Evolutionary conservation across 1,140 invertebrate species (phyloP), one percentile per base, ranked within the genome.

Genomic region (Coboldia fuscipes): DNA sequence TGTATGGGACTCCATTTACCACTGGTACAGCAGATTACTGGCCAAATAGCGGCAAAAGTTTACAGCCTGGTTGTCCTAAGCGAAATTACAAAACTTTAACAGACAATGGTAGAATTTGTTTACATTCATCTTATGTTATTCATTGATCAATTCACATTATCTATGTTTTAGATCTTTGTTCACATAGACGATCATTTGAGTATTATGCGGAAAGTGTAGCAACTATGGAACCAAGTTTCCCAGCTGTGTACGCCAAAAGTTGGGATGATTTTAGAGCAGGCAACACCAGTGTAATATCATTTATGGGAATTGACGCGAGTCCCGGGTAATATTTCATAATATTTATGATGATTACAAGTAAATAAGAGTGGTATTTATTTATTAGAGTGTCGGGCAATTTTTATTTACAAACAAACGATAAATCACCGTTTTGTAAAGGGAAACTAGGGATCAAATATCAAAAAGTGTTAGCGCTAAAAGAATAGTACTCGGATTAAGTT

Each of bases 1-100:
- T 60, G 0, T 70, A 68, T 37, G 66, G 66, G 0, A 61, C 62
- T 1, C 61, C 62, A 0, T 55, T 59, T 1, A 41, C 54, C 15
- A 68, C 65, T 0, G 68, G 68, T 2, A 66, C 63, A 0, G 66
- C 55, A 2, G 68, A 72, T 41, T 71, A 71, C 47, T 70, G 64
- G 62, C 65, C 68, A 0, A 72, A 72, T 41, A 57, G 61, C 1
- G 68, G 68, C 0, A 58, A 56, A 20, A 61, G 60, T 16, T 43
- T 60, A 3, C 68, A 71, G 34, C 68, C 67, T 0, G 68, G 67
- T 3, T 71, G 68, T 38, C 60, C 63, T 0, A 51, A 47, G 33
- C 39, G 51, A 16, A 52, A 54, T 27, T 54, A 51, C 40, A 47
- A 45, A 41, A 43, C 48, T 43, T 39, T 54, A 10, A 43, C 41